Evolutionary conservation across 2,113 vertebrate species (phyloP).

Genomic region (Polyodon spathula): DNA sequence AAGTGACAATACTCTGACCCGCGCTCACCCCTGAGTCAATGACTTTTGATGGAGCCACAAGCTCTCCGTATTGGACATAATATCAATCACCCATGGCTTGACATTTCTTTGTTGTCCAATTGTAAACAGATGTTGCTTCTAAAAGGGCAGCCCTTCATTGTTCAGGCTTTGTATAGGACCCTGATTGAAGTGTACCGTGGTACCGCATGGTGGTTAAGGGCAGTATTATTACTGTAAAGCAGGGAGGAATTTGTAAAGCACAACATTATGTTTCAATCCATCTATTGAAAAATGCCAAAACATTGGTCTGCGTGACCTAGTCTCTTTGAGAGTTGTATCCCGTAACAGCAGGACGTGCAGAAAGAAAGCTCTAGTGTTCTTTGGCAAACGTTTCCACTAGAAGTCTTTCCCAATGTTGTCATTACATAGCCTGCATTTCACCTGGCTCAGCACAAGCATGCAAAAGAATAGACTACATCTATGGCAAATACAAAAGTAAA

Average conservation of each 20-base stretch:
- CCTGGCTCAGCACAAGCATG: too few relatives aligned
- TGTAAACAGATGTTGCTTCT: slow-evolving; percentile 2
- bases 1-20: background rate
- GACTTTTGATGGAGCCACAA: background rate
- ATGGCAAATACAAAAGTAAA: too few relatives aligned
- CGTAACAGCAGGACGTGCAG: too few relatives aligned
- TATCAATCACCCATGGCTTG: background rate
- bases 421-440: too few relatives aligned
- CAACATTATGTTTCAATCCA: too few relatives aligned
- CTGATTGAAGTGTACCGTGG: background rate
- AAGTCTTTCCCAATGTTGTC: too few relatives aligned
- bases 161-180: background rate
- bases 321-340: too few relatives aligned
- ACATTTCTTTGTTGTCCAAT: slow-evolving; percentile 2
- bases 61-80: background rate
- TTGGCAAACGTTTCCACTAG: too few relatives aligned
- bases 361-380: too few relatives aligned
- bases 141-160: slow-evolving; percentile 1
- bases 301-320: too few relatives aligned
- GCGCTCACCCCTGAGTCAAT: background rate
- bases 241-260: background rate
- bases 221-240: background rate
- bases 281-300: too few relatives aligned
- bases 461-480: too few relatives aligned
- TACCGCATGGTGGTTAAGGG: background rate